Conservation (phyloP, 2,888 invertebrate species). For the Priocnemis perturbator region DNA sequence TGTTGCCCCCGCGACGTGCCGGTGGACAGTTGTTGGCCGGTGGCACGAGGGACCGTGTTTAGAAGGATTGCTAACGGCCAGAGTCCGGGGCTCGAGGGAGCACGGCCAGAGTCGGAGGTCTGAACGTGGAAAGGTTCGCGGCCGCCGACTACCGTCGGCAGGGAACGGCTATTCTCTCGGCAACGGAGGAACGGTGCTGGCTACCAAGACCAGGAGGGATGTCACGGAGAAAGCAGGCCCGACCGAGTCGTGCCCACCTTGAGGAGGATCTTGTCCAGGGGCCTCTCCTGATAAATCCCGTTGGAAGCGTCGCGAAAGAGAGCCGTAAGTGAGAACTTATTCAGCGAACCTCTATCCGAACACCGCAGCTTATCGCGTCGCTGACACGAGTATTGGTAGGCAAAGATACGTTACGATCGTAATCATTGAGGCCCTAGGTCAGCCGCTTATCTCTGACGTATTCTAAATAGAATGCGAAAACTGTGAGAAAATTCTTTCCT, state of each 20-base stretch:
- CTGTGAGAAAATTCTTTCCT: too few relatives aligned
- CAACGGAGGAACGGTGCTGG: slow-evolving; percentile 10
- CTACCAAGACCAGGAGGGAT: slow-evolving; percentile 63
- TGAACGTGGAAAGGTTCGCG: background rate
- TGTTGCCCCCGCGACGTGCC: background rate
- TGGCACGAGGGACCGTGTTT: slow-evolving; percentile 6
- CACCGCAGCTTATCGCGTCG: too few relatives aligned
- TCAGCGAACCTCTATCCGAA: background rate
- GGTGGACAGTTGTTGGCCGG: background rate
- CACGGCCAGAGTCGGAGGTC: too few relatives aligned
- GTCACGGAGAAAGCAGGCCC: slow-evolving; percentile 75
- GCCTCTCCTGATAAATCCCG: slow-evolving; percentile 66
- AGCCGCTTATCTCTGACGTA: too few relatives aligned
- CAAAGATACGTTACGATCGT: too few relatives aligned
- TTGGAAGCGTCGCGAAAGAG: slow-evolving; percentile 62
- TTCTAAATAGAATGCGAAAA: too few relatives aligned
- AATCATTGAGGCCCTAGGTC: too few relatives aligned
- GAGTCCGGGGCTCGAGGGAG: too few relatives aligned
- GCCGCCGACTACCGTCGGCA: background rate
- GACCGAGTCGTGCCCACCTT: slow-evolving; percentile 74
- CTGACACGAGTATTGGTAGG: too few relatives aligned
- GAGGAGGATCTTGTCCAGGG: slow-evolving; percentile 73
- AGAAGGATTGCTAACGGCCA: background rate
- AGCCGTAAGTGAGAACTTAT: slow-evolving; percentile 66
- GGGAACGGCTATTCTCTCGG: background rate